Base-by-base conservation (phyloP, 2,888 invertebrate species). In the Slavum lentiscoides region DNA sequence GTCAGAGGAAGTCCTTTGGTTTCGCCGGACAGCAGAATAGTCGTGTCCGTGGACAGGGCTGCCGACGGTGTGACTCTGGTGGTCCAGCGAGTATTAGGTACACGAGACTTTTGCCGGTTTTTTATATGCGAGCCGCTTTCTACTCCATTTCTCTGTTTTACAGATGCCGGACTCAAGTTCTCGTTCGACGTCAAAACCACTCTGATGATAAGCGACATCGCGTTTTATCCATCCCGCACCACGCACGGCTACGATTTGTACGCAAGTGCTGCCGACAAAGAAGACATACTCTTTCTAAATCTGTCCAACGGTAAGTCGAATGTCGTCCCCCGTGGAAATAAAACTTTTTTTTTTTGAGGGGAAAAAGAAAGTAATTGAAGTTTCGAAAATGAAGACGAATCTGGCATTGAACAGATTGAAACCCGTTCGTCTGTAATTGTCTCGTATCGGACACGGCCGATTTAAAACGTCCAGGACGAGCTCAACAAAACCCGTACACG, bases 101-200 rank as follows among this genome's bases (percentile, higher is more conserved):
- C 39, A 7, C 43, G 43, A 30, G 30, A 30, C 30, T 30, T 43
- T 43, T 43, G 7, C 43, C 43, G 43, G 43, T 30, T 30, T 30
- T 2, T 2, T 1, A 4, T 2, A 1, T 30, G 2, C 2, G 4
- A 30, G 1, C 30, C 30, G 30, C 30, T 30, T 30, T 2, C 30
- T 30, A 30, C 30, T 30, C 30, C 30, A 4, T 30, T 30, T 30
- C 30, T 30, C 30, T 30, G 30, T 30, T 30, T 30, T 19, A n/a
- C 85, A 91, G 91, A 89, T 67, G 88, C 87, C 84, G 92, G 92
- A 70, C 86, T 93, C 82, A 88, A 89, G 84, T 92, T 92, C 85
- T 88, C 90, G 55, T 93, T 92, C 86, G 92, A 93, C 84, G 92
- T 93, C 77, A 92, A 91, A 86, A 92, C 93, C 13, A 91, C 91